Evolutionary conservation across 2,113 vertebrate genomes (phyloP), one percentile per base, ranked within the genome.

Genomic region (Tretioscincus oriximinensis): DNA sequence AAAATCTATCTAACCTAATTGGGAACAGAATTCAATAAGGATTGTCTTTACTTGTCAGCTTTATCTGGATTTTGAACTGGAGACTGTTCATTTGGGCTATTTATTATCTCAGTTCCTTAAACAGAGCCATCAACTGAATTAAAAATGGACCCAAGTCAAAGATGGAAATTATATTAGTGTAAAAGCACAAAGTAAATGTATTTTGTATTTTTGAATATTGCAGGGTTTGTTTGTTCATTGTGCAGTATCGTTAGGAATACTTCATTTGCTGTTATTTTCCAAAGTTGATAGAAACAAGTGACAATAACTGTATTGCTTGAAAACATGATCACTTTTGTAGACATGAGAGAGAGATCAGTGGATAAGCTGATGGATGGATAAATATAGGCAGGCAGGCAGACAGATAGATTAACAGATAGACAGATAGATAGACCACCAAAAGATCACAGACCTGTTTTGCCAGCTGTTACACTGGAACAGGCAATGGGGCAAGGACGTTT

Each of bases 21-120:
- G 84, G 64, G 67, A 47, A 72, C 87, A 87, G 89, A 89, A 93
- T 93, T 93, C 87, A 93, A 89, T 94, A 90, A 84, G 76, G 47
- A n/a, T 85, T 85, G 84, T 76, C 85, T 85, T 91, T 77, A 90
- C 81, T 88, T 89, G 86, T 87, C 81, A 87, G 29, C 65, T 85
- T 1, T 91, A 84, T 87, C 65, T 76, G 5, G 66, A 73, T 90
- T 81, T 87, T 91, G 12, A 21, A 63, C 79, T 87, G 85, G 63
- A 81, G 89, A 82, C 85, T 89, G 51, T 73, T 85, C 88, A 41
- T 73, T 85, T 91, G 61, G 29, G 77, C 24, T 78, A 31, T 73
- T 90, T 89, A 31, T 81, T 91, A 60, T 86, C 22, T 83, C 86
- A 87, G 14, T 91, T 91, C 81, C 31, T 77, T 54, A 85, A 71